Evolutionary conservation across 2,797 vertebrate genomes (phyloP).

Genomic region (Myotis planiceps): DNA sequence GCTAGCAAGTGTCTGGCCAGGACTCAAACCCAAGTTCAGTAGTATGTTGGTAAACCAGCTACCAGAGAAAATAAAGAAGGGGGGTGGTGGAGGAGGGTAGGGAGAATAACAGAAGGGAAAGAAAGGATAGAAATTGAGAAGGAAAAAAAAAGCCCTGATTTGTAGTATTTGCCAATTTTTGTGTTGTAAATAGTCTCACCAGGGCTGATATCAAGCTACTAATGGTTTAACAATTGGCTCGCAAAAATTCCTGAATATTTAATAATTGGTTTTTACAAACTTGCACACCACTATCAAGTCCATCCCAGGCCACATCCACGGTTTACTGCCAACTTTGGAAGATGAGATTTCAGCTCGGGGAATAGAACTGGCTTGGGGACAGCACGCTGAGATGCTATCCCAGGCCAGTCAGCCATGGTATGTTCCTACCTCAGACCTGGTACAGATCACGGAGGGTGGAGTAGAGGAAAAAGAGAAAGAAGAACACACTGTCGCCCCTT

Average conservation of each 20-base stretch:
- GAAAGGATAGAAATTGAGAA: not conserved
- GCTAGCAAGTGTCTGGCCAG: not conserved
- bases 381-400: not conserved
- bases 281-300: not conserved
- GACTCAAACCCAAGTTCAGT: not conserved
- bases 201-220: not conserved
- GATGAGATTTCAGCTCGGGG: not conserved
- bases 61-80: not conserved
- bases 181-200: not conserved
- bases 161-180: not conserved
- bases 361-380: not conserved
- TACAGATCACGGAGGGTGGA: not conserved
- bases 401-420: not conserved
- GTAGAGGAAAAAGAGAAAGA: not conserved
- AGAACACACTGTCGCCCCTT: not conserved
- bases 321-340: not conserved
- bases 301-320: not conserved
- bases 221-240: not conserved
- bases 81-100: no score
- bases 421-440: not conserved
- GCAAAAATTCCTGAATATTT: not conserved
- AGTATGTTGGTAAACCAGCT: not conserved
- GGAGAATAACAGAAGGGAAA: not conserved
- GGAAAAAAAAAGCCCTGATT: not conserved
- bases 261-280: not conserved